Base-by-base conservation (phyloP, 2,113 vertebrate species). In the Zapornia atra region DNA sequence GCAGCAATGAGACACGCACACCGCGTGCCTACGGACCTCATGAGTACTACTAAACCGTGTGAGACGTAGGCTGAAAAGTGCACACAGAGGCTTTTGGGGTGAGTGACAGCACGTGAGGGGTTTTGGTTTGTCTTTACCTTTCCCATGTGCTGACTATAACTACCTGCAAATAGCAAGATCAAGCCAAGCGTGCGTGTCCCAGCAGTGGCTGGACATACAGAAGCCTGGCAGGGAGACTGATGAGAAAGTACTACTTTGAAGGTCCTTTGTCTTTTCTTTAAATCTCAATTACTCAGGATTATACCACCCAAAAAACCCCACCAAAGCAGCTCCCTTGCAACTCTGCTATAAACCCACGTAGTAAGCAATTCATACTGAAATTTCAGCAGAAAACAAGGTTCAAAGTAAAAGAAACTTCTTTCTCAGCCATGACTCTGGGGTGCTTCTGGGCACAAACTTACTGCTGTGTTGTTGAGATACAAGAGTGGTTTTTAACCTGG, bases 91-190 rank as follows among this genome's bases (percentile, higher is more conserved):
- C 20, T 46, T 59, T 48, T 1, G 1, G 19, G 10, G 14, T 3
- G 2, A 13, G 5, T 26, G 11, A 24, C 3, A 12, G 24, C 1
- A 9, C 33, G 24, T 9, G 38, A 17, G 34, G 21, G 19, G 19
- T 48, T 21, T n/a, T 33, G 33, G 1, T 77, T 75, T 46, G 15
- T 3, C 75, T 86, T 81, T 12, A 76, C 26, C 42, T 56, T 66
- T 90, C 38, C 93, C 61, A 42, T 78, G 87, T 94, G 57, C 53
- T 76, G 38, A 68, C 70, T 82, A 42, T 51, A 82, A 91, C 56
- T 60, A 90, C 78, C 56, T 72, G 66, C 75, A 93, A 63, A 76
- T 3, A 85, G 63, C 44, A 90, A 68, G 22, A 91, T 71, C 10
- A 70, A 69, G 50, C 33, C 17, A 89, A 38, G 38, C 4, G 29